Evolutionary conservation across 2,113 vertebrate species (phyloP).

Genomic region (Prionailurus viverrinus): DNA sequence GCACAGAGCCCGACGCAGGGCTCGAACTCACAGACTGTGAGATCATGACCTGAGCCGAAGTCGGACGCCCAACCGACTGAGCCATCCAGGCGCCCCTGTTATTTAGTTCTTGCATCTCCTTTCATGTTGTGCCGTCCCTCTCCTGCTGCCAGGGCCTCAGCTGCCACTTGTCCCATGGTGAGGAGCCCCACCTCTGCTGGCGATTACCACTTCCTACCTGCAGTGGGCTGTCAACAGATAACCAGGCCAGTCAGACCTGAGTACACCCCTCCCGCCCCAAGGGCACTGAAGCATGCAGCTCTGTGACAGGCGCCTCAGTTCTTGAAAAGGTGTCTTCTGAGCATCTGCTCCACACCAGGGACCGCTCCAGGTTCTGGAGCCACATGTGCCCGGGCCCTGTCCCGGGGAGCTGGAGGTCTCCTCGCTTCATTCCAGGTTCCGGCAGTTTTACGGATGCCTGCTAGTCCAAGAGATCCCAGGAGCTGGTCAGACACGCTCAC

Average conservation of each 20-base stretch:
- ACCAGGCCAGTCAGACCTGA: background rate
- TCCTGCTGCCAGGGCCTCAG: background rate
- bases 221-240: background rate
- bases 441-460: background rate
- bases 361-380: background rate
- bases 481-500: background rate
- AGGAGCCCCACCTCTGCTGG: background rate
- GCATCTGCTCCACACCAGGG: background rate
- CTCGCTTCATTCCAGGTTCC: accelerated
- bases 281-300: background rate
- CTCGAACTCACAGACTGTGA: too few relatives aligned
- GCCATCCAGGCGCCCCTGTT: background rate
- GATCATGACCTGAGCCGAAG: too few relatives aligned
- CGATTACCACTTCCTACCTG: background rate
- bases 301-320: background rate
- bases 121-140: accelerated
- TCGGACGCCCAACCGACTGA: too few relatives aligned
- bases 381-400: background rate
- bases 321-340: background rate
- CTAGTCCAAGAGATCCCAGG: background rate
- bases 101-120: accelerated
- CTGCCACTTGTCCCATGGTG: background rate
- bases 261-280: background rate
- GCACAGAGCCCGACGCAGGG: too few relatives aligned
- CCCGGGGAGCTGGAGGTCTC: background rate